These are phyloP conservation scores for Timandra comae DNA, from an alignment of 2,888 invertebrate species.

Conservation along the genomic window DNA sequence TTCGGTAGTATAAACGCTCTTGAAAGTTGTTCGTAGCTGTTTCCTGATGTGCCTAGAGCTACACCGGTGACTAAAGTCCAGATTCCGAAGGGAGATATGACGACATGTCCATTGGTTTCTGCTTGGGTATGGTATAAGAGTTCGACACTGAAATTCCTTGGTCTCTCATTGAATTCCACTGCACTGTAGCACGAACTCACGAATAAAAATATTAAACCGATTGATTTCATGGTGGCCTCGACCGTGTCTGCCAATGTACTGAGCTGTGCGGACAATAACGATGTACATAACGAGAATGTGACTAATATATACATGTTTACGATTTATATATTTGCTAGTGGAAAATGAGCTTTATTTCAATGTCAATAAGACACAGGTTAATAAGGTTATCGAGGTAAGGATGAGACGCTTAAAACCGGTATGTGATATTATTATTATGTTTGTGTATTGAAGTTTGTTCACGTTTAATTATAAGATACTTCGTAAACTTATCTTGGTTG, in stretches of 20 bases:
- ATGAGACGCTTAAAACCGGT: too few species aligned
- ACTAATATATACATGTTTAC: constrained; percentile 25
- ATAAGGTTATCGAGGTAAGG: constrained; percentile 6
- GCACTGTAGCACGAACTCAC: constrained; percentile 44
- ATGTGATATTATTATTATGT: constrained; percentile 1
- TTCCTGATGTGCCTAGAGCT: constrained; percentile 54
- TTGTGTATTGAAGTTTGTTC: too few species aligned
- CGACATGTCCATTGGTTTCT: constrained; percentile 57
- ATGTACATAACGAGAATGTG: constrained; percentile 39
- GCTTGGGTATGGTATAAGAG: constrained; percentile 54
- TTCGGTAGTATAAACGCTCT: constrained; percentile 53
- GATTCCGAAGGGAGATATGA: constrained; percentile 68
- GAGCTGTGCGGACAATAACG: constrained; percentile 38
- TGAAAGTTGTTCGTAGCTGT: constrained; percentile 47
- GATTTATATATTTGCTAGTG: constrained; percentile 6
- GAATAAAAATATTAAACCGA: constrained; percentile 36
- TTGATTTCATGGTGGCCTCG: constrained; percentile 44
- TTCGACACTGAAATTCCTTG: constrained; percentile 64
- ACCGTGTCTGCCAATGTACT: constrained; percentile 41
- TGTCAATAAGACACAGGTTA: constrained; percentile 10
- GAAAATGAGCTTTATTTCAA: constrained; percentile 14
- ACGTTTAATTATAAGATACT: too few species aligned
- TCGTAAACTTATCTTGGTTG: too few species aligned
- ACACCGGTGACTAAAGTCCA: constrained; percentile 70
- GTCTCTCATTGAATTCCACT: constrained; percentile 53